Base-by-base conservation (phyloP, 2,113 vertebrate genomes). In the Danionella cerebrum region DNA sequence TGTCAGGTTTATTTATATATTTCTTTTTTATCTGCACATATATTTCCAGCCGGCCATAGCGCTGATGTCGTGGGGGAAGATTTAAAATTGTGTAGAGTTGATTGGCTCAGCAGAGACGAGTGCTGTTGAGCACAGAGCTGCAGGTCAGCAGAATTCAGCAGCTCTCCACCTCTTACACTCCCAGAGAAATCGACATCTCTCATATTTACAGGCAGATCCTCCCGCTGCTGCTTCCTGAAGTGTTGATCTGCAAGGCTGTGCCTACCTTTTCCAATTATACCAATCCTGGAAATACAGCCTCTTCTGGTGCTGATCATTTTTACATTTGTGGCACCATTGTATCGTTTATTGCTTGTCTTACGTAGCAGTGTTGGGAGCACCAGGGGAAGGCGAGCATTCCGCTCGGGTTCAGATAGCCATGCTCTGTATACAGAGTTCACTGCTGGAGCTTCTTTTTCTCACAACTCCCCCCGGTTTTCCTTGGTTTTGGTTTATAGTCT, bases 141-240 rank as follows among this genome's bases (percentile, higher is more conserved):
- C 60, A 48, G 44, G 48, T 47, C 60, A 48, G 60, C 60, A 64
- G 44, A 64, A 64, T 35, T 36, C n/a, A n/a, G n/a, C n/a, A n/a
- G 18, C 29, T 13, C 29, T 48, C 44, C 12, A 47, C 19, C 31
- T 24, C 39, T 60, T 60, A 59, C 24, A 27, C 36, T 2, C n/a
- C 22, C 58, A 22, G 44, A 64, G 42, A 48, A 35, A 64, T 64
- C 13, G 39, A 69, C 45, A 18, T 41, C 24, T 36, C 16, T 62
- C 36, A 52, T 42, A 62, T 70, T 70, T 70, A 63, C 57, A 8
- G 47, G 31, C 16, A 41, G 53, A 24, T 12, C 18, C 6, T 25
- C 44, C 22, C 29, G n/a, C 44, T 24, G 44, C 16, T 24, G 31
- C 44, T 48, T 12, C 31, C 25, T 21, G 2, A 44, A 44, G 11